Evolutionary conservation across 2,888 invertebrate genomes (phyloP).

Genomic region (Clepsis dumicolana): DNA sequence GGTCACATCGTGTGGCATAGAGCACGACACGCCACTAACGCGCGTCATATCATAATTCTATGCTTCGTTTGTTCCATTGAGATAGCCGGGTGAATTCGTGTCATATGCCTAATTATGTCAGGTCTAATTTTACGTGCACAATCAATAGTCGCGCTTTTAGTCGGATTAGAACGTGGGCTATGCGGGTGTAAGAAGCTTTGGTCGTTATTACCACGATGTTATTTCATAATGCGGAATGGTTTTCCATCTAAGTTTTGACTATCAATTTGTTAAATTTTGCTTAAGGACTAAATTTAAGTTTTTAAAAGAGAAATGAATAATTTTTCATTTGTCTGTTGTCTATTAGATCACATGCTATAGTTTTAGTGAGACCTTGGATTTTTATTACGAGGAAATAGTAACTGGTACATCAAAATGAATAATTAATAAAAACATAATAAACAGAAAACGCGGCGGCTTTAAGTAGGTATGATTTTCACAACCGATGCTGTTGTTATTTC

Average conservation of each 20-base stretch:
- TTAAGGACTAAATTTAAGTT: too few relatives aligned
- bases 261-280: too few relatives aligned
- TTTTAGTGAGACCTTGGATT: too few relatives aligned
- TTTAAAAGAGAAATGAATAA: too few relatives aligned
- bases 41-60: slow-evolving; percentile 81
- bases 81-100: slow-evolving; percentile 80
- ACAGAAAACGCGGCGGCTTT: too few relatives aligned
- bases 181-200: slow-evolving; percentile 27
- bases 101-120: slow-evolving; percentile 83
- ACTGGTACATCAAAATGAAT: too few relatives aligned
- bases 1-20: slow-evolving; percentile 74
- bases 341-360: too few relatives aligned
- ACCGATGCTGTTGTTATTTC: slow-evolving; percentile 3
- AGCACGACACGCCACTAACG: slow-evolving; percentile 72
- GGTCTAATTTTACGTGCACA: slow-evolving; percentile 73
- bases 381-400: too few relatives aligned
- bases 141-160: slow-evolving; percentile 70
- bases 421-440: too few relatives aligned
- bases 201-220: slow-evolving; percentile 1
- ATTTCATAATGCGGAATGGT: neutral
- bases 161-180: slow-evolving; percentile 50
- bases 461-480: neutral
- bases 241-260: too few relatives aligned
- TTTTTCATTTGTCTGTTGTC: too few relatives aligned
- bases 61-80: slow-evolving; percentile 82